Conservation (phyloP, 2,888 invertebrate genomes). For the Diaprepes abbreviatus region DNA sequence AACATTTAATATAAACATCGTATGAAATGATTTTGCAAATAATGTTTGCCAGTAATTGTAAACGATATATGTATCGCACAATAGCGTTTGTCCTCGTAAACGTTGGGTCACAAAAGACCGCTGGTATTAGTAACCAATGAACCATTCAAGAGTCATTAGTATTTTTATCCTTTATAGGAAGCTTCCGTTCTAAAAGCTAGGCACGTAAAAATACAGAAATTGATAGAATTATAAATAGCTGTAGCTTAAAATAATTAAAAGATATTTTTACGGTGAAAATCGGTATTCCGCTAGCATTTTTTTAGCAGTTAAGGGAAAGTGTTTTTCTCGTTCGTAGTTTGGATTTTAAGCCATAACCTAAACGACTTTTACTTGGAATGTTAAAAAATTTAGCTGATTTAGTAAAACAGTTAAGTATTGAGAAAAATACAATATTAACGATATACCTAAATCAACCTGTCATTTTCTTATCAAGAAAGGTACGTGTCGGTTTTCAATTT, state of each 20-base stretch:
- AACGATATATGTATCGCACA: slow-evolving; percentile 7
- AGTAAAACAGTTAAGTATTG: too few species aligned
- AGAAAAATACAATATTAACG: too few species aligned
- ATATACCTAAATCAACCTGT: too few species aligned
- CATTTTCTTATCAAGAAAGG: too few species aligned
- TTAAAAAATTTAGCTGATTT: too few species aligned
- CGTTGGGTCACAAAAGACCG: background rate
- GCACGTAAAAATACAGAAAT: slow-evolving; percentile 1
- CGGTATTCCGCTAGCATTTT: background rate
- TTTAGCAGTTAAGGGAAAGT: too few species aligned
- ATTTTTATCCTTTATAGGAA: slow-evolving; percentile 15
- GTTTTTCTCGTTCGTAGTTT: too few species aligned
- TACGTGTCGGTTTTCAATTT: too few species aligned
- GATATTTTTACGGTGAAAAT: background rate
- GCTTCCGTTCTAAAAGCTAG: slow-evolving; percentile 9
- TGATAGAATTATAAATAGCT: slow-evolving; percentile 1
- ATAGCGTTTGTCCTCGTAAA: slow-evolving; percentile 12
- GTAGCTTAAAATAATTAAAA: background rate
- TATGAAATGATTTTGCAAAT: slow-evolving; percentile 4
- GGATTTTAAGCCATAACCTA: too few species aligned
- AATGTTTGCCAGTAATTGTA: background rate
- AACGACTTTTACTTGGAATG: too few species aligned
- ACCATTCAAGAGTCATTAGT: slow-evolving; percentile 11
- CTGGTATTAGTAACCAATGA: background rate
- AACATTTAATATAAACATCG: background rate